Evolutionary conservation across 2,888 invertebrate species (phyloP).

Genomic region (Ormyrus pomaceus): DNA sequence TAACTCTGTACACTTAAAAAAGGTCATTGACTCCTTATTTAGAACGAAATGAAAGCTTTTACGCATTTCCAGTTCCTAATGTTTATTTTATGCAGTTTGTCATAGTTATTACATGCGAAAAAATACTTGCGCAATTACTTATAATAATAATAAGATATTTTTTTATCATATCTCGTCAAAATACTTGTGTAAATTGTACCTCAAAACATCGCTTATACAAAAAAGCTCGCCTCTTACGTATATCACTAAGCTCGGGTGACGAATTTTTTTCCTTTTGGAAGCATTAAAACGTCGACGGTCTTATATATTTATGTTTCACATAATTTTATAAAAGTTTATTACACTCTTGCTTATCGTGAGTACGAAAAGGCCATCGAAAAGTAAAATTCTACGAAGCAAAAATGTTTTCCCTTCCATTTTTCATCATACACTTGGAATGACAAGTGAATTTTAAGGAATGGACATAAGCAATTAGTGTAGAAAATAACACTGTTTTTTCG

Average conservation of each 20-base stretch:
- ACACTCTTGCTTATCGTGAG: slow-evolving; percentile 11
- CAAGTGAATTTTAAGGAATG: no score
- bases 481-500: no score
- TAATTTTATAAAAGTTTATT: slow-evolving; percentile 4
- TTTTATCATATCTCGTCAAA: slow-evolving; percentile 17
- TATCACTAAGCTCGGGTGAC: slow-evolving; percentile 17
- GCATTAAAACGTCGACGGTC: background rate
- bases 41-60: slow-evolving; percentile 19
- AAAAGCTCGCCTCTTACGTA: slow-evolving; percentile 33
- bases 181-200: slow-evolving; percentile 43
- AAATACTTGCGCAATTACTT: slow-evolving; percentile 36
- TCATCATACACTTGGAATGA: background rate
- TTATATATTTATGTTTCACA: background rate
- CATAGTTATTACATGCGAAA: slow-evolving; percentile 29
- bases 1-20: slow-evolving; percentile 57
- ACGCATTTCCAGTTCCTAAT: slow-evolving; percentile 13
- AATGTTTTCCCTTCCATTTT: background rate
- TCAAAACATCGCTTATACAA: slow-evolving; percentile 34
- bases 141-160: slow-evolving; percentile 6
- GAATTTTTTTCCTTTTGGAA: slow-evolving; percentile 10
- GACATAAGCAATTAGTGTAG: no score
- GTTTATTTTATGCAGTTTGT: slow-evolving; percentile 20
- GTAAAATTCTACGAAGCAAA: slow-evolving; percentile 2
- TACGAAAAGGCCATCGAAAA: slow-evolving; percentile 39
- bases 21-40: slow-evolving; percentile 36